Percentiles rank a stretch among this genome's conserved stretches.
Evolutionary conservation across 2,888 invertebrate genomes (phyloP).

Genomic region (Lepidonotus clava): DNA sequence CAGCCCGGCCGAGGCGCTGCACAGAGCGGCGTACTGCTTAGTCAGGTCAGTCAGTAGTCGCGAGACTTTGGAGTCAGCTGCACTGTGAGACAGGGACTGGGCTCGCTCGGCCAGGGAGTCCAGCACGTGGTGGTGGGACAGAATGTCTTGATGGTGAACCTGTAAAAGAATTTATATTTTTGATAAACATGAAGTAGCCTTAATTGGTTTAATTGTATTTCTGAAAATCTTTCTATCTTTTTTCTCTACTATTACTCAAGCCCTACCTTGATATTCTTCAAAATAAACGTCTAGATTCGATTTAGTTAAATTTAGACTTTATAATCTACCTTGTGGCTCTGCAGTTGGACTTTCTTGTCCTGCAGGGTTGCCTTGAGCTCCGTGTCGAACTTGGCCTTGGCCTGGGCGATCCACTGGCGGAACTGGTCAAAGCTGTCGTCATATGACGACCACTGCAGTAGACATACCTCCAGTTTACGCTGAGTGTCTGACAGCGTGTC

Average conservation of each 20-base stretch:
- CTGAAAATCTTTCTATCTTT: not conserved
- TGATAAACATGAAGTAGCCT: too few species aligned
- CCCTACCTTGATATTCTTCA: too few species aligned
- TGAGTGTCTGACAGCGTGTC: conserved; percentile 92
- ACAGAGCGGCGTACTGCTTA: conserved; percentile 72
- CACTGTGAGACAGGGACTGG: conserved; percentile 83
- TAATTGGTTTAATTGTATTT: not conserved
- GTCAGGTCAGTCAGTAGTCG: conserved; percentile 74
- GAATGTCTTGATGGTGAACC: conserved; percentile 85
- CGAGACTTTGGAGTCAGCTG: conserved; percentile 71
- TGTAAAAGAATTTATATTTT: conserved; percentile 53
- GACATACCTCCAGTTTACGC: conserved; percentile 88
- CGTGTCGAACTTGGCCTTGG: conserved; percentile 88
- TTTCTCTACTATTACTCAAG: too few species aligned
- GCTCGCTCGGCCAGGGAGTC: conserved; percentile 90
- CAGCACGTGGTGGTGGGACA: conserved; percentile 91
- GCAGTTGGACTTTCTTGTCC: conserved; percentile 90
- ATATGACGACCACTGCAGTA: conserved; percentile 95
- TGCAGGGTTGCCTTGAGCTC: conserved; percentile 92
- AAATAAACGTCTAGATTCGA: too few species aligned
- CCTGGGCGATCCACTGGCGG: conserved; percentile 88
- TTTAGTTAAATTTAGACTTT: too few species aligned
- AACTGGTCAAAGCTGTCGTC: conserved; percentile 92
- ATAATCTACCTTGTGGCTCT: conserved; percentile 65
- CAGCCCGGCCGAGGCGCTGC: conserved; percentile 83